Evolutionary conservation across 2,797 vertebrate species (phyloP), one percentile per base, ranked within the genome.

Genomic region (Anabacerthia variegaticeps): DNA sequence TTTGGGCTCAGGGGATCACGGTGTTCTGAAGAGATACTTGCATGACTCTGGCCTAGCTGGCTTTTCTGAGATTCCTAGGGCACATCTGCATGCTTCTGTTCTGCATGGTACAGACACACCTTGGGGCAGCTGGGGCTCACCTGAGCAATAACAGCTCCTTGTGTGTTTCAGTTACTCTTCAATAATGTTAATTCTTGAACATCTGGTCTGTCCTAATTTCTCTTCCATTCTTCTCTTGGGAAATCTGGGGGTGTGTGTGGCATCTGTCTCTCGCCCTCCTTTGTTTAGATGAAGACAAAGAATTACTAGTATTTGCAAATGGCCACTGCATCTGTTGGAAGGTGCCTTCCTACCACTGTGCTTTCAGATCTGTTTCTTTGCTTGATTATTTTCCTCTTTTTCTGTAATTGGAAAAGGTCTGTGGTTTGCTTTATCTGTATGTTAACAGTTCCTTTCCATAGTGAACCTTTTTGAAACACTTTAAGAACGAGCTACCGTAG

Each of bases 121-220:
- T 85, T 37, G 55, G 43, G 78, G 73, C 88, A 94, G 65, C 83
- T 85, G 91, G 55, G 39, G 67, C 75, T 89, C 62, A 93, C 88
- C 86, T 96, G 73, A 75, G 59, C 74, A 62, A 2, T 41, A 80
- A 43, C 39, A 81, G 32, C 43, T 83, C 66, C 58, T 65, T 46
- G 4, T 62, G 54, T 75, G 27, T 69, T 94, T 86, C 0, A 0
- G 58, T 72, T 80, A 43, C 39, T 93, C 77, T 73, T 93, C 36
- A 87, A 48, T 80, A 76, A 84, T 82, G 54, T 76, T 76, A 84
- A 93, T 96, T 88, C 54, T 49, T 78, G 69, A 96, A 76, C 52
- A 67, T 89, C 66, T 90, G 80, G 21, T 93, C 85, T 91, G 55
- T 55, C 72, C 84, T 95, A 56, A 90, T 96, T 95, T 90, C 59